Percentiles rank a stretch among this genome's conserved stretches.
Conservation (phyloP, 2,888 invertebrate genomes). For the Philonicus albiceps region DNA sequence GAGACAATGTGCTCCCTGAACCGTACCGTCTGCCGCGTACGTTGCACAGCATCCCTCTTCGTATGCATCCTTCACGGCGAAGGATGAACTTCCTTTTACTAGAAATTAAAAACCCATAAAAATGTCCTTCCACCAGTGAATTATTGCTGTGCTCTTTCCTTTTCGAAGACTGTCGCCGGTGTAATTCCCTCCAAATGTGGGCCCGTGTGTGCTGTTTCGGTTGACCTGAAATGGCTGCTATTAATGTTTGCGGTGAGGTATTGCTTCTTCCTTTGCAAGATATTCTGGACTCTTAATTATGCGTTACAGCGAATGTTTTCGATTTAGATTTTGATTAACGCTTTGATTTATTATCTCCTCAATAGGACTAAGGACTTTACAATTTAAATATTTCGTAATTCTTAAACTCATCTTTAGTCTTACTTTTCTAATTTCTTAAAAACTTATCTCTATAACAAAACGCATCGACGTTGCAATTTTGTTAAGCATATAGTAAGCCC, state of each 20-base stretch:
- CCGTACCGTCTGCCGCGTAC: not conserved
- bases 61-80: not conserved
- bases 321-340: not conserved
- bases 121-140: conserved; percentile 45
- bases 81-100: conserved; percentile 44
- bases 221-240: conserved; percentile 25
- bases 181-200: conserved; percentile 46
- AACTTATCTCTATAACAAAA: no score
- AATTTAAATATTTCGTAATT: not conserved
- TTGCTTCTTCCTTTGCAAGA: not conserved
- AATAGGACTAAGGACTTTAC: not conserved
- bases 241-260: not conserved
- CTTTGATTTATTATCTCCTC: not conserved
- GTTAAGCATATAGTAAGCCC: no score
- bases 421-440: no score
- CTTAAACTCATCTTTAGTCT: no score
- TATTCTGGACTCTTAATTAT: not conserved
- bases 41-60: not conserved
- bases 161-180: conserved; percentile 31
- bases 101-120: conserved; percentile 49
- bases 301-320: not conserved
- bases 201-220: not conserved
- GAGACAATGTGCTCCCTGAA: conserved; percentile 30
- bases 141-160: conserved; percentile 37
- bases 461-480: no score